Evolutionary conservation across 92 coral and sea anemone species (phyloP).

Genomic region (Porites divaricata): DNA sequence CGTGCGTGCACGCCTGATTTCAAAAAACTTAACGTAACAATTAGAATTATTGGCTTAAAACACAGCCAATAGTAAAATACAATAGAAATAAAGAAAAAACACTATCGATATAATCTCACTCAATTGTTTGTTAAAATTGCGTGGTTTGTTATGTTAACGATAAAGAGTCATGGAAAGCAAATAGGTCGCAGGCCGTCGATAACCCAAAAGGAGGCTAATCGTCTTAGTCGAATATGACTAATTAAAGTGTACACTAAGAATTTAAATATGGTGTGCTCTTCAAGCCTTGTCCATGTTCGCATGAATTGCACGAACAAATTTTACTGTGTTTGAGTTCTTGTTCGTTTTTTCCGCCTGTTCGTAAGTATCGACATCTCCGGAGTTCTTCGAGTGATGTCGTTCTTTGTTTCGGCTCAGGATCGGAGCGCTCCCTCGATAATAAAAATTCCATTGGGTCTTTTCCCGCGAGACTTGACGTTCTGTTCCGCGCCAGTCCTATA

Average conservation of each 20-base stretch:
- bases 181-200: not conserved
- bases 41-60: no score
- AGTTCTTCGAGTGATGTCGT: constrained; percentile 69
- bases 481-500: constrained; percentile 53
- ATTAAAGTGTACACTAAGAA: constrained; percentile 37
- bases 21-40: no score
- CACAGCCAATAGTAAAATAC: no score
- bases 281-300: constrained; percentile 78
- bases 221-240: no score
- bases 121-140: no score
- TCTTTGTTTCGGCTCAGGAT: constrained; percentile 25
- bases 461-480: constrained; percentile 57
- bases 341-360: constrained; percentile 65
- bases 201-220: not conserved
- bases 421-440: constrained; percentile 45
- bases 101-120: no score
- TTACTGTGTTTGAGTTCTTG: constrained; percentile 40
- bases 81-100: no score
- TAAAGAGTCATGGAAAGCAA: not conserved
- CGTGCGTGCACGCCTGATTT: no score
- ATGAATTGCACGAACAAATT: constrained; percentile 79
- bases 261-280: constrained; percentile 72
- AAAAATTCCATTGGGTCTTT: constrained; percentile 77
- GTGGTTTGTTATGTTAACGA: no score
- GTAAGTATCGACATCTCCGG: constrained; percentile 74